These are phyloP conservation scores for Apteryx mantelli DNA, from an alignment of 2,113 vertebrate species.

Conservation along the genomic window DNA sequence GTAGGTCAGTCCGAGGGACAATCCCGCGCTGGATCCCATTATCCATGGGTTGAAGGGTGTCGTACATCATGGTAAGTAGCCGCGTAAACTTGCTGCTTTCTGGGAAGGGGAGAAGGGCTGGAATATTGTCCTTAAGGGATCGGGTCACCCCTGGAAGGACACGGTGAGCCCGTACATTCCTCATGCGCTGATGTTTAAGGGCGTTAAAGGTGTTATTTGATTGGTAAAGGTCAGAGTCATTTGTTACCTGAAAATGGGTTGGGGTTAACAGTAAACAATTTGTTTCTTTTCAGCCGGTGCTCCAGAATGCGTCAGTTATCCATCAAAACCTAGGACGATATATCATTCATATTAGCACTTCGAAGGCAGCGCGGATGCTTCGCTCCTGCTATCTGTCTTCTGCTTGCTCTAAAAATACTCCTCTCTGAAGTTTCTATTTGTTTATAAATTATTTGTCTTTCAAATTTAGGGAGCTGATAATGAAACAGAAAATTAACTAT, in stretches of 20 bases:
- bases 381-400: conserved; percentile 70
- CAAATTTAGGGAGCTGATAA: conserved; percentile 68
- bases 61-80: conserved; percentile 95
- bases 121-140: conserved; percentile 44
- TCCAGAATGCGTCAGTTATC: conserved; percentile 62
- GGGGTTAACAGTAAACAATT: conserved; percentile 75
- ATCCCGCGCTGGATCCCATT: conserved; percentile 92
- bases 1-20: conserved; percentile 92
- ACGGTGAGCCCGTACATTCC: conserved; percentile 13
- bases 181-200: conserved; percentile 65
- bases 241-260: conserved; percentile 72
- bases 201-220: conserved; percentile 70
- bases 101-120: conserved; percentile 39
- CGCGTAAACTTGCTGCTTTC: conserved; percentile 35
- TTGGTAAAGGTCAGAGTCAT: conserved; percentile 63
- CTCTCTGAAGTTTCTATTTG: conserved; percentile 70
- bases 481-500: conserved; percentile 75
- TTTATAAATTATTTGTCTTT: conserved; percentile 79
- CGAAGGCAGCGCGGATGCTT: conserved; percentile 22
- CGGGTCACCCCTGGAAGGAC: conserved; percentile 62
- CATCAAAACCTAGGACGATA: conserved; percentile 64
- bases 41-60: conserved; percentile 96
- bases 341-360: conserved; percentile 63
- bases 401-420: conserved; percentile 70
- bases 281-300: conserved; percentile 74